These are phyloP conservation scores for Hirudo medicinalis DNA, from an alignment of 1,140 invertebrate genomes.

Conservation along the genomic window DNA sequence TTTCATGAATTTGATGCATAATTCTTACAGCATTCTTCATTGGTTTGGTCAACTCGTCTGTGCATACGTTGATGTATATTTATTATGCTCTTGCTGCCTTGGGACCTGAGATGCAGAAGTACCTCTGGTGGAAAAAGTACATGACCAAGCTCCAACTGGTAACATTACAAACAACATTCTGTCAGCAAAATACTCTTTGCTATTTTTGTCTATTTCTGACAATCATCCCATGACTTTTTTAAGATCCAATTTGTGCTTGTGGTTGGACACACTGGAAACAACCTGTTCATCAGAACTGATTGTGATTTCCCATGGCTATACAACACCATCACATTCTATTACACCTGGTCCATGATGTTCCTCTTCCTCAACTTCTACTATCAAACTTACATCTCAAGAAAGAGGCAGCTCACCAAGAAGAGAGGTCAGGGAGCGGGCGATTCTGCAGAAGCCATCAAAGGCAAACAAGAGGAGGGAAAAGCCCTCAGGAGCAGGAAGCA, in stretches of 20 bases:
- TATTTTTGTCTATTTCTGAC: neutral
- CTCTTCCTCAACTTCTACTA: conserved; percentile 45
- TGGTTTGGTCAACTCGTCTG: conserved; percentile 75
- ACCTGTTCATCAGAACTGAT: conserved; percentile 22
- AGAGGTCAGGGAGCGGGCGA: neutral
- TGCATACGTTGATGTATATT: conserved; percentile 83
- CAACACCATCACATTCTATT: conserved; percentile 34
- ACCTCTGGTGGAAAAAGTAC: conserved; percentile 88
- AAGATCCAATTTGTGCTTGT: conserved; percentile 22
- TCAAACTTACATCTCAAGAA: conserved; percentile 36
- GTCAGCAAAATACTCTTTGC: neutral
- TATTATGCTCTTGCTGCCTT: conserved; percentile 76
- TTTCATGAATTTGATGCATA: conserved; percentile 16
- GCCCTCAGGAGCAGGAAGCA: too few relatives aligned
- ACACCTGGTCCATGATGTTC: conserved; percentile 38
- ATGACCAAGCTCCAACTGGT: conserved; percentile 75
- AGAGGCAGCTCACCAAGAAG: conserved; percentile 3
- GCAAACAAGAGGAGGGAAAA: too few relatives aligned
- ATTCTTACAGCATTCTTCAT: conserved; percentile 47
- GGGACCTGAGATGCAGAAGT: conserved; percentile 61
- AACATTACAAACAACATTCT: neutral
- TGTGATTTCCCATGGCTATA: conserved; percentile 41
- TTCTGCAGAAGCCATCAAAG: too few relatives aligned
- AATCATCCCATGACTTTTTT: neutral
- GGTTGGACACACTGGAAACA: conserved; percentile 18